Percentiles rank a stretch among this genome's conserved stretches.
phyloP scores from a whole-genome alignment of 2,888 invertebrate genomes.

The Pristionchus exspectatus region DNA sequence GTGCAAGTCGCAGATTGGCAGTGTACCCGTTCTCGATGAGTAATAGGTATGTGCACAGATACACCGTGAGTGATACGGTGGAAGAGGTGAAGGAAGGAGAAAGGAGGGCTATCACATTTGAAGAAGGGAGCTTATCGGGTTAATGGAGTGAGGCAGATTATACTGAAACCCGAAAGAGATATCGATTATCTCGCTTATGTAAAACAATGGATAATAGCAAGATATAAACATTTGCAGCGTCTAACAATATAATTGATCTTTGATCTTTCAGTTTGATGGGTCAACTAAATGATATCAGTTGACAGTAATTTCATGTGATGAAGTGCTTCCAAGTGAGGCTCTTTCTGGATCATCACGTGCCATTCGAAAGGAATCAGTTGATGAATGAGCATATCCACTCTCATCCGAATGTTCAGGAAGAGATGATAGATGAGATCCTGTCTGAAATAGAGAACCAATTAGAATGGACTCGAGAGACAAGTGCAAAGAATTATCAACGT shows the following conservation, averaged over 20 bases:
- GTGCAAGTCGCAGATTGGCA: constrained; percentile 37
- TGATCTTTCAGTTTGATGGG: neutral
- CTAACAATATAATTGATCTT: constrained; percentile 19
- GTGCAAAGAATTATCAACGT: neutral
- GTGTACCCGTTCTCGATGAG: constrained; percentile 13
- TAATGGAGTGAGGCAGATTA: constrained; percentile 38
- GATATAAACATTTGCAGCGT: neutral
- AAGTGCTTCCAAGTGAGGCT: constrained; percentile 39
- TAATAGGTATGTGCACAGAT: constrained; percentile 45
- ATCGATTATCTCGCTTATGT: neutral
- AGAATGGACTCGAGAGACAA: neutral
- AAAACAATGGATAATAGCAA: constrained; percentile 4
- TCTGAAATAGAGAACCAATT: neutral
- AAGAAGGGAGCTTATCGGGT: constrained; percentile 1
- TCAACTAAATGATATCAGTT: constrained; percentile 32
- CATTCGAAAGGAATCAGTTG: constrained; percentile 13
- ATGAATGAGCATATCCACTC: constrained; percentile 48
- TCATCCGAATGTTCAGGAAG: constrained; percentile 54
- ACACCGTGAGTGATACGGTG: constrained; percentile 43
- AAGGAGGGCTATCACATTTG: constrained; percentile 29
- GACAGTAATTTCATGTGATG: constrained; percentile 47
- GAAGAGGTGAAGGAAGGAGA: constrained; percentile 29
- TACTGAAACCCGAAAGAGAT: neutral
- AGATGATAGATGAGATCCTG: constrained; percentile 32
- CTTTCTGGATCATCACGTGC: constrained; percentile 51